phyloP scores from a whole-genome alignment of 2,888 invertebrate genomes.

The Heliconius ethilla region DNA sequence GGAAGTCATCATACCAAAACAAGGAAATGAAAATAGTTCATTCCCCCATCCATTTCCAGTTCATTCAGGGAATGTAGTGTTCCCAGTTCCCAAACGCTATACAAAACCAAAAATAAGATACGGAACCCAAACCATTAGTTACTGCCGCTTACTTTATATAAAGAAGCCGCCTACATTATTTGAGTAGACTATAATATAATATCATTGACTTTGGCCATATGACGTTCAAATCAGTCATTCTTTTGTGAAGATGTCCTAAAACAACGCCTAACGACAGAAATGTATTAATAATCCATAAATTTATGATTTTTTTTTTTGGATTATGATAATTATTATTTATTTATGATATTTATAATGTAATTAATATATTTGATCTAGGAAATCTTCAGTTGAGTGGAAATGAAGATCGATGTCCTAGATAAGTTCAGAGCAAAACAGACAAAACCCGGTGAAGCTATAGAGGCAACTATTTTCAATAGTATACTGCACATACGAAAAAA shows the following conservation, averaged over 20 bases:
- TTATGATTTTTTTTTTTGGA: not conserved
- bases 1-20: too few species aligned
- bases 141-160: not conserved
- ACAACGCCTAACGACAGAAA: slow-evolving; percentile 34
- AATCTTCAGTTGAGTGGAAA: too few species aligned
- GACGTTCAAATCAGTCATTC: slow-evolving; percentile 39
- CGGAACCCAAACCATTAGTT: slow-evolving; percentile 7
- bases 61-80: too few species aligned
- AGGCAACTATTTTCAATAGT: too few species aligned
- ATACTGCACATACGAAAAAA: too few species aligned
- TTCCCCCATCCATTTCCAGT: too few species aligned
- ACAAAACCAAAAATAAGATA: not conserved
- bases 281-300: slow-evolving; percentile 1
- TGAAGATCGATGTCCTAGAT: too few species aligned
- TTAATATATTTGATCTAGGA: not conserved
- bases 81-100: too few species aligned
- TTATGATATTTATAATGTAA: not conserved
- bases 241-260: slow-evolving; percentile 37
- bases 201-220: slow-evolving; percentile 29
- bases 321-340: not conserved
- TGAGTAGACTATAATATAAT: slow-evolving; percentile 14
- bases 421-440: too few species aligned
- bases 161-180: slow-evolving; percentile 17
- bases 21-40: too few species aligned
- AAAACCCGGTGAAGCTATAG: too few species aligned